Evolutionary conservation across 2,797 vertebrate genomes (phyloP), one percentile per base, ranked within the genome.

Genomic region (Pachyuromys duprasi): DNA sequence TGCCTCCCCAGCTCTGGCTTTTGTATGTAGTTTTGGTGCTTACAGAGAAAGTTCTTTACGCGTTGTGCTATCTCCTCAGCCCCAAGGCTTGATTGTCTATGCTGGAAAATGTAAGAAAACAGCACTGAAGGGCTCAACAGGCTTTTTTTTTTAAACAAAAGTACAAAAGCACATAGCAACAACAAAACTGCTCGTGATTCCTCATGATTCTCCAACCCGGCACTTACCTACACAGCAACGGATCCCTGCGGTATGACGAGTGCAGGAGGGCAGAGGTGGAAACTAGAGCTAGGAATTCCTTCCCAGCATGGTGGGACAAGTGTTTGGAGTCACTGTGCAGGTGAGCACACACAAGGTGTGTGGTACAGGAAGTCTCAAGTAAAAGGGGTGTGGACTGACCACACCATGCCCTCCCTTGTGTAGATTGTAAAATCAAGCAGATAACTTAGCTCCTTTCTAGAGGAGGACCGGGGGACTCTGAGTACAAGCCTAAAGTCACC

Each of bases 361-460:
- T 22, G 18, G 28, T 22, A 28, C 42, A 49, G 62, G 33, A 67
- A 84, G 70, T n/a, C 17, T 55, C 22, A 18, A 36, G 53, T n/a
- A 7, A n/a, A 4, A 14, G 24, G 17, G 22, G 17, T 1, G 18
- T 24, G 31, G 0, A 22, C 20, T 33, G 53, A 28, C 14, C 1
- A 49, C 1, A 11, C 3, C 2, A 0, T 6, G 13, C 28, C 60
- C 0, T 62, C 42, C n/a, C 26, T 45, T 39, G 11, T 28, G 17
- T 24, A 18, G 4, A 8, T 1, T 12, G 5, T 33, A 62, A n/a
- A 60, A 57, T 31, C 15, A 45, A 11, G 3, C 55, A 5, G 49
- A 24, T 17, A 13, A 2, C n/a, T 36, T 6, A 7, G 0, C 5
- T 24, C 3, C 67, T 26, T 91, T 45, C 28, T 17, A 24, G 13